phyloP scores from a whole-genome alignment of 2,113 vertebrate species.

The Butorides virescens region DNA sequence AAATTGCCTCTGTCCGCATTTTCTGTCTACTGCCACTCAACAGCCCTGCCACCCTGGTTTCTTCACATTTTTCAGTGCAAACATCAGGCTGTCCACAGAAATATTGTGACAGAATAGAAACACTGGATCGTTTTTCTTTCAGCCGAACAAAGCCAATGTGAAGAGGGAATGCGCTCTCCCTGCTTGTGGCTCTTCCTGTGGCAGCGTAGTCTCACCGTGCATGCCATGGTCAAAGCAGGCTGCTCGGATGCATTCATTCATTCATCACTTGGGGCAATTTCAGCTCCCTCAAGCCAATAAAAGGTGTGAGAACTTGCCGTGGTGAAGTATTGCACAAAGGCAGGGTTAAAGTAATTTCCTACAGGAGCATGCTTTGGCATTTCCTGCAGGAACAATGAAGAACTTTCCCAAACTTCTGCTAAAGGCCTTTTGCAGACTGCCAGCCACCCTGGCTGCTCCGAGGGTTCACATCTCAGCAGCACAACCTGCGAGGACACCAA shows the following conservation, averaged over 20 bases:
- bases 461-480: not conserved
- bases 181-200: not conserved
- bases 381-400: not conserved
- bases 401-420: not conserved
- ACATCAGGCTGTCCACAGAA: not conserved
- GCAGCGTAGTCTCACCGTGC: not conserved
- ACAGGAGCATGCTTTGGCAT: not conserved
- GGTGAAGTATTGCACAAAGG: not conserved
- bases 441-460: not conserved
- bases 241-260: not conserved
- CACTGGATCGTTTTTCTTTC: not conserved
- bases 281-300: not conserved
- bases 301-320: not conserved
- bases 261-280: not conserved
- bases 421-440: not conserved
- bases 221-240: not conserved
- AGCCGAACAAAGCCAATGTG: accelerated
- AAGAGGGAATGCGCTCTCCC: not conserved
- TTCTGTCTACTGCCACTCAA: not conserved
- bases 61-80: not conserved
- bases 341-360: not conserved
- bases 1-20: not conserved
- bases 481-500: not conserved
- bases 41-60: not conserved
- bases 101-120: not conserved